A percentile compares a stretch with the other conserved stretches of the same genome.
Conservation (phyloP, 92 coral and sea anemone genomes). For the Plumapathes pennacea region DNA sequence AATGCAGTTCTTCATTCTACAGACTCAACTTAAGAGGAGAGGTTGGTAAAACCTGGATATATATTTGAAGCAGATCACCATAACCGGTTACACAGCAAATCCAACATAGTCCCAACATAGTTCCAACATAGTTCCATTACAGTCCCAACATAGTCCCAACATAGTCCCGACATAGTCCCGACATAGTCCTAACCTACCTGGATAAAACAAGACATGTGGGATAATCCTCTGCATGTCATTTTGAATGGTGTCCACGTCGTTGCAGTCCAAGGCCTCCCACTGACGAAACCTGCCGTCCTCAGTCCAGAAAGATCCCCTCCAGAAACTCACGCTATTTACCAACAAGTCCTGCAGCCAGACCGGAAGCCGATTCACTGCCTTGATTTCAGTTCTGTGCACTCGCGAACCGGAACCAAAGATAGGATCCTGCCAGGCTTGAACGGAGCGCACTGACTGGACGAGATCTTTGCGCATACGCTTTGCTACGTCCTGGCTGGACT, state of each 20-base stretch:
- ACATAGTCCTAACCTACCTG: slow-evolving; percentile 64
- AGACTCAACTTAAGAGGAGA: no score
- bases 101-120: no score
- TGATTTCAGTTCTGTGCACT: slow-evolving; percentile 9
- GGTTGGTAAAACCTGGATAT: no score
- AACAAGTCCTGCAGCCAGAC: slow-evolving; percentile 72
- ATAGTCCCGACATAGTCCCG: no score
- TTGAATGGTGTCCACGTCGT: slow-evolving; percentile 82
- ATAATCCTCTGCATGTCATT: slow-evolving; percentile 81
- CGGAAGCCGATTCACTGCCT: slow-evolving; percentile 54
- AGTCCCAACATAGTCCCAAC: no score
- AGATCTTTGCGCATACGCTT: slow-evolving; percentile 73
- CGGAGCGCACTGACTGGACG: slow-evolving; percentile 40
- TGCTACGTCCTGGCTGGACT: slow-evolving; percentile 77
- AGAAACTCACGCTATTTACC: slow-evolving; percentile 71
- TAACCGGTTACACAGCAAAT: no score
- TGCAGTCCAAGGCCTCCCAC: slow-evolving; percentile 89
- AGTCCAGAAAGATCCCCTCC: slow-evolving; percentile 92
- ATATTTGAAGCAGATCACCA: no score
- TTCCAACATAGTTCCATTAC: no score
- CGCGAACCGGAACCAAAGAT: slow-evolving; percentile 14
- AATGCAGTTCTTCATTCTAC: no score
- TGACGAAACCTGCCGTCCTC: slow-evolving; percentile 83
- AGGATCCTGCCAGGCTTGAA: slow-evolving; percentile 71
- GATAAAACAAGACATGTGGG: slow-evolving; percentile 75